Base-by-base conservation (phyloP, 1,140 invertebrate genomes). In the Orchestia grillus region DNA sequence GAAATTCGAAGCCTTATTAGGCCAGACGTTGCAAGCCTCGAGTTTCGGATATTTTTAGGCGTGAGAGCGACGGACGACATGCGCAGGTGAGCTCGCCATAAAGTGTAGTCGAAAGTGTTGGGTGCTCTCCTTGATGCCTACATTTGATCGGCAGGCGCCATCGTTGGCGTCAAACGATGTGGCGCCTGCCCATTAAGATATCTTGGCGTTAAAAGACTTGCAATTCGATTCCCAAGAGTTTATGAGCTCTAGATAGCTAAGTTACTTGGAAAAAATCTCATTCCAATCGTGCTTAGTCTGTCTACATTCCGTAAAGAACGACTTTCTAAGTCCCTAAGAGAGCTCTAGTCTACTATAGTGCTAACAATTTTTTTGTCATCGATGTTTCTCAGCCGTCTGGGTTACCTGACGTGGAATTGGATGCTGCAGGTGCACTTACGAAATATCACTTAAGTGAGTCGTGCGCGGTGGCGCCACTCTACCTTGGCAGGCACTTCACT, bases 151-250 rank as follows among this genome's bases (percentile, higher is more conserved):
- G 92, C 44, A 45, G 92, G 92, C 92, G 92, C 92, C 92, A 94
- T 44, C 92, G 44, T 45, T 94, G 40, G 43, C 92, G 41, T 45
- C 92, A 40, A 94, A 4, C 92, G 44, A 94, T 94, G 43, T 19
- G 92, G 92, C 44, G 92, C 92, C 92, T 47, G 92, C 8, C 44
- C 92, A 94, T 94, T 94, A 94, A 94, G 92, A 94, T 94, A 94
- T 47, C 92, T 47, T 45, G 44, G 92, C 92, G 92, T 94, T 44
- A 94, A 40, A 11, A 94, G 44, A 44, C 44, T 47, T 47, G 92
- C 92, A 44, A 6, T 94, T 94, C 44, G 44, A 45, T 11, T 94
- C 43, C 88, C 41, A 42, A 28, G n/a, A 90, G 88, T 90, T 90
- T 90, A 90, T 90, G 88, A 90, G 88, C 43, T 90, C 88, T 90